Evolutionary conservation across 2,797 vertebrate species (phyloP).

Genomic region (Chelidonichthys spinosus): DNA sequence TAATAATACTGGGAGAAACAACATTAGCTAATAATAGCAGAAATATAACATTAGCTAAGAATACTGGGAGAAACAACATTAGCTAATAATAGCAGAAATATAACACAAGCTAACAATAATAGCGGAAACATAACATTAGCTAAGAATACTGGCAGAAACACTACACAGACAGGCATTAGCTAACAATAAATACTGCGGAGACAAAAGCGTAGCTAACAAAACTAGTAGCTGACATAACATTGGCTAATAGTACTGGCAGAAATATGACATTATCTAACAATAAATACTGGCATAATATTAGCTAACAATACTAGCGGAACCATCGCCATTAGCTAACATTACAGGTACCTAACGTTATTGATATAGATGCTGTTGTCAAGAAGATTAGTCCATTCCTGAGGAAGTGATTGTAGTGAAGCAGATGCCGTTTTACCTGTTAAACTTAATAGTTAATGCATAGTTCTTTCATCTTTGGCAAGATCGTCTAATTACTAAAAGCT

Average conservation of each 20-base stretch:
- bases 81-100: not conserved
- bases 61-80: not conserved
- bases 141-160: too few species aligned
- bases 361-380: not conserved
- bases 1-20: not conserved
- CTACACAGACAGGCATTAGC: not conserved
- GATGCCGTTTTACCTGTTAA: not conserved
- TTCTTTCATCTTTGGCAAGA: not conserved
- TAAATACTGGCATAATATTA: not conserved
- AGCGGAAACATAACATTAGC: too few species aligned
- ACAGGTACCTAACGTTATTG: not conserved
- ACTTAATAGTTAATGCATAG: not conserved
- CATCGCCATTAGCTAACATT: not conserved
- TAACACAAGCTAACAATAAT: too few species aligned
- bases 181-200: not conserved
- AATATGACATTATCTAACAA: not conserved
- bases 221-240: not conserved
- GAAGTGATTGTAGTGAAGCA: not conserved
- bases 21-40: not conserved
- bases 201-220: not conserved
- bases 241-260: not conserved
- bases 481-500: not conserved
- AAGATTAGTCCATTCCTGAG: rapidly evolving
- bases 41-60: not conserved
- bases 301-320: not conserved